Evolutionary conservation across 2,797 vertebrate species (phyloP), one percentile per base, ranked within the genome.

Genomic region (Acanthiza pusilla): DNA sequence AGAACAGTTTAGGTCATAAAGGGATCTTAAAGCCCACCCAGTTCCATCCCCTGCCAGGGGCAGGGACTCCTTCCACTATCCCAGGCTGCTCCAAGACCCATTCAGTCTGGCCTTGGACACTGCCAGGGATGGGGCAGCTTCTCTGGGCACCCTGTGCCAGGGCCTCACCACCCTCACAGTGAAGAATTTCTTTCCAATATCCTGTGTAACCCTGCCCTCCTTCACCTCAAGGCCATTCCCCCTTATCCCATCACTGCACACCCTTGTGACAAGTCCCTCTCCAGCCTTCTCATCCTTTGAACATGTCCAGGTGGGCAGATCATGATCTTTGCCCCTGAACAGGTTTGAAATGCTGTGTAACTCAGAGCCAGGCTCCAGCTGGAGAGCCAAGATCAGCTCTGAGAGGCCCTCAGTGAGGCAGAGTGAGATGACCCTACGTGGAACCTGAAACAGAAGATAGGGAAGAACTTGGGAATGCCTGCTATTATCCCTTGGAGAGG

Each of bases 21-120:
- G 58, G 38, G 38, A 57, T 20, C 36, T 26, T 14, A 38, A 15
- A 82, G 32, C 25, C 17, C 26, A 0, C 1, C 27, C 71, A n/a
- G 32, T 26, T 18, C 19, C 57, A 55, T 10, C 2, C 40, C 16
- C 70, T 9, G 11, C 63, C 63, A 40, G 1, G 32, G 38, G 29
- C n/a, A 71, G 51, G 51, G 51, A 45, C 79, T 58, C 5, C 29
- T 65, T 0, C 38, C 38, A 19, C 38, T 14, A 9, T 3, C 20
- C 29, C 51, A 45, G 14, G 4, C 0, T 55, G 77, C 22, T 75
- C 62, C 61, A 1, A 53, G 27, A 27, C 22, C 40, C 0, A 0
- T 38, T 27, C 63, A 57, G 0, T 38, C 57, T 38, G 50, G 20
- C 16, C 20, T 22, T 9, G 72, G 36, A 0, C 57, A 26, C 36